Evolutionary conservation across 2,113 vertebrate genomes (phyloP).

Genomic region (Phycodurus eques): DNA sequence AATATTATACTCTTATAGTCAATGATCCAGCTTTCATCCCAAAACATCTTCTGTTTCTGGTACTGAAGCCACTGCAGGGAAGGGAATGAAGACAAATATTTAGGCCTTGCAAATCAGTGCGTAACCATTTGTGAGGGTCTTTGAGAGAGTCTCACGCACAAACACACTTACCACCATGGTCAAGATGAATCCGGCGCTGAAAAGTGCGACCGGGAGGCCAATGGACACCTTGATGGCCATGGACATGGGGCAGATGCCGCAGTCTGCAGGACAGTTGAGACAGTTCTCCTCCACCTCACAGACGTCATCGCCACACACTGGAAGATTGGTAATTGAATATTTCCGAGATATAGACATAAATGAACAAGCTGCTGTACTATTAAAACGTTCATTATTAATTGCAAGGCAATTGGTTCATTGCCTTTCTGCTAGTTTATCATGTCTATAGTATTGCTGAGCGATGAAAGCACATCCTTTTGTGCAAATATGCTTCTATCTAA

Average conservation of each 20-base stretch:
- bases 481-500: background rate
- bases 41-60: conserved; percentile 80
- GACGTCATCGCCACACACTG: conserved; percentile 73
- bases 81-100: conserved; percentile 16
- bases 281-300: conserved; percentile 73
- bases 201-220: conserved; percentile 69
- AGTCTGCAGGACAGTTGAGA: conserved; percentile 75
- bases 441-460: background rate
- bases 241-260: conserved; percentile 75
- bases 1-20: conserved; percentile 72
- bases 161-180: conserved; percentile 69
- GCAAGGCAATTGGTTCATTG: background rate
- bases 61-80: conserved; percentile 74
- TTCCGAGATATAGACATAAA: background rate
- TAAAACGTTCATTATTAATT: background rate
- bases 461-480: background rate
- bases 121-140: background rate
- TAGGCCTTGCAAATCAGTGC: background rate
- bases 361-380: background rate
- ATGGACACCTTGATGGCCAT: conserved; percentile 70
- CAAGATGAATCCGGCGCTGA: conserved; percentile 73
- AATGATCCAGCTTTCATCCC: conserved; percentile 81
- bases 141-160: background rate
- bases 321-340: background rate
- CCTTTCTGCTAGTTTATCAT: background rate